phyloP scores from a whole-genome alignment of 2,797 vertebrate genomes.

The Cephalopachus bancanus region DNA sequence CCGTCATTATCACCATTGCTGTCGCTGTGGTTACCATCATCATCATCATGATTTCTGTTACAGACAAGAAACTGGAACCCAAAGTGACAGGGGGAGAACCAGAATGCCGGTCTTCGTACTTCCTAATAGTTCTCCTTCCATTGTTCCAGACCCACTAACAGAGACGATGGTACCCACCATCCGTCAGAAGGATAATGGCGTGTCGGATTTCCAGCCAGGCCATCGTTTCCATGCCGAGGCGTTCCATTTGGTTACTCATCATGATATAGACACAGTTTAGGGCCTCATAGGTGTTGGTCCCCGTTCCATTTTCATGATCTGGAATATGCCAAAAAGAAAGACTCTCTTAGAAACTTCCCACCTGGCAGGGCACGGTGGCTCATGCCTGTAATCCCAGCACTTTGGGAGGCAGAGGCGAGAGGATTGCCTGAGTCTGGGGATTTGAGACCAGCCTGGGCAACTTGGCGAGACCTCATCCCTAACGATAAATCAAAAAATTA shows the following conservation, averaged over 20 bases:
- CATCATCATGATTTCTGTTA: neutral
- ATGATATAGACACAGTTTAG: constrained; percentile 82
- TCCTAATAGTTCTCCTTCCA: too few relatives aligned
- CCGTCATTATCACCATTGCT: neutral
- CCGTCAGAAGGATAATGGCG: constrained; percentile 93
- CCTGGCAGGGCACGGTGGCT: neutral
- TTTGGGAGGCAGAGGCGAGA: too few relatives aligned
- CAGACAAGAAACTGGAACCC: neutral
- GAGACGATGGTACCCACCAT: constrained; percentile 87
- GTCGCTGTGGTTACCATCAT: neutral
- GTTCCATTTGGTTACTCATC: constrained; percentile 86
- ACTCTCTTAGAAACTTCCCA: neutral
- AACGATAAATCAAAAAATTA: too few relatives aligned
- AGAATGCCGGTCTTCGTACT: neutral
- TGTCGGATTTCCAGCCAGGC: constrained; percentile 92
- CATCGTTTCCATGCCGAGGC: fast-evolving
- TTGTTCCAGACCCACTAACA: neutral
- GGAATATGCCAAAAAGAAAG: constrained; percentile 31
- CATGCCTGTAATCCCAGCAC: too few relatives aligned
- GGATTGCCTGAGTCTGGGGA: too few relatives aligned
- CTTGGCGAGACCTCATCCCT: too few relatives aligned
- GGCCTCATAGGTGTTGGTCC: constrained; percentile 91
- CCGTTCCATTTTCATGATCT: constrained; percentile 90
- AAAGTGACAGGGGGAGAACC: neutral
- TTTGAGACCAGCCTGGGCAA: too few relatives aligned